Evolutionary conservation across 1,140 invertebrate genomes (phyloP).

Genomic region (Rhopalosiphum maidis): DNA sequence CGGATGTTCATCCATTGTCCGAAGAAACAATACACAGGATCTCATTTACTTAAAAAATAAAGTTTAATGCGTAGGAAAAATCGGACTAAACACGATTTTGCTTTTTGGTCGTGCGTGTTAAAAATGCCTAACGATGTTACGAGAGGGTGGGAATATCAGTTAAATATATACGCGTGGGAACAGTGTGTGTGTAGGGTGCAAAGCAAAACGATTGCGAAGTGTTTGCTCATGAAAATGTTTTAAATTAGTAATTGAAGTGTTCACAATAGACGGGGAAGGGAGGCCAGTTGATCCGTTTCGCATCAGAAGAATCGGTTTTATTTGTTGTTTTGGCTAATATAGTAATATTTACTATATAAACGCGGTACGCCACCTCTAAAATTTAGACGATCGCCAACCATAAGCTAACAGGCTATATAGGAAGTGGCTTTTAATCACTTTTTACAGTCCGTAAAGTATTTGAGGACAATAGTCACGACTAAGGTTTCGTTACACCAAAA

Average conservation of each 20-base stretch:
- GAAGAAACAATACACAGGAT: not conserved
- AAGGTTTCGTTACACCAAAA: too few species aligned
- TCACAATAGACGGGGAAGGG: too few species aligned
- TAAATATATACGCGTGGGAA: not conserved
- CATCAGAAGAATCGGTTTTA: not conserved
- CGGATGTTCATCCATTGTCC: not conserved
- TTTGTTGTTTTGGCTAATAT: not conserved
- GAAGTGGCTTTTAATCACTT: too few species aligned
- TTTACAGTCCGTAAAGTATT: too few species aligned
- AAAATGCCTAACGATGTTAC: not conserved
- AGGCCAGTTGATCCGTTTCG: not conserved
- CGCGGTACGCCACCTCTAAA: not conserved
- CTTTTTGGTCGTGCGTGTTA: constrained; percentile 13
- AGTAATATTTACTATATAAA: not conserved
- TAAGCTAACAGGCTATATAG: not conserved
- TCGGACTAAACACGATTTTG: constrained; percentile 31
- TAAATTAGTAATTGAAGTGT: not conserved
- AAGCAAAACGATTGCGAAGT: not conserved
- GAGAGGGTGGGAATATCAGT: not conserved
- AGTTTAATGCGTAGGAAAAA: not conserved
- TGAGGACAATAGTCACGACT: too few species aligned
- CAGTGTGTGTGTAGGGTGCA: too few species aligned
- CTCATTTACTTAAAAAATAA: not conserved
- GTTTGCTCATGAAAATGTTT: not conserved
- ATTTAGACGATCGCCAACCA: not conserved